Conservation (phyloP, 2,113 vertebrate genomes). For the Microcebus tavaratra region DNA sequence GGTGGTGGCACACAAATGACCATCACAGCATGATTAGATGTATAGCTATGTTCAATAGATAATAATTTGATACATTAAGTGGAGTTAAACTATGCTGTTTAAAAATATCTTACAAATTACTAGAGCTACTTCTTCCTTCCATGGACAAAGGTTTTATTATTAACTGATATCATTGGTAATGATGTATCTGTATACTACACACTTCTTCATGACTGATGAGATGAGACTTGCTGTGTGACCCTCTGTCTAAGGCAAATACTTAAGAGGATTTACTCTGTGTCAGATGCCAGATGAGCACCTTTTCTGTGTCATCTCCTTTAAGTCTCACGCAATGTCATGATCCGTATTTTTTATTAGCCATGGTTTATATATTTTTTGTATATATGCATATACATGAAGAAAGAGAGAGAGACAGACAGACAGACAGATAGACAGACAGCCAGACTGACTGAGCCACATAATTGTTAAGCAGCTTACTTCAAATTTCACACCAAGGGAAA, state of each 20-base stretch:
- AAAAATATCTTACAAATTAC: background rate
- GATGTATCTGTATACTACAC: background rate
- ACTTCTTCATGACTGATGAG: background rate
- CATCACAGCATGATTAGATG: background rate
- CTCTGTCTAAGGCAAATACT: background rate
- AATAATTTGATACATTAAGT: background rate
- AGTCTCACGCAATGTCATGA: background rate
- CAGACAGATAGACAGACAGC: too few species aligned
- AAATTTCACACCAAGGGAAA: background rate
- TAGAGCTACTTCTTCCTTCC: background rate
- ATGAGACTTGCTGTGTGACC: background rate
- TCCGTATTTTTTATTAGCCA: background rate
- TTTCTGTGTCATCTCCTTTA: background rate
- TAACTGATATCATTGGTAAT: background rate
- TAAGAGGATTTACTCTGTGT: background rate
- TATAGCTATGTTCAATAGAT: background rate
- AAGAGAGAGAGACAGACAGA: background rate
- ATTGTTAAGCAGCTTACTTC: background rate
- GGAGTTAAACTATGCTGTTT: background rate
- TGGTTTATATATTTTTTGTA: background rate
- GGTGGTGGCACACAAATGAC: background rate
- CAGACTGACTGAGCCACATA: rapidly evolving
- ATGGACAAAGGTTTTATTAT: background rate
- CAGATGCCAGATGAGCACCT: background rate
- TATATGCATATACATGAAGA: background rate